A percentile compares a stretch with the other conserved stretches of the same genome.
These are phyloP conservation scores for Epiblema foenella DNA, from an alignment of 2,888 invertebrate genomes.

Conservation along the genomic window DNA sequence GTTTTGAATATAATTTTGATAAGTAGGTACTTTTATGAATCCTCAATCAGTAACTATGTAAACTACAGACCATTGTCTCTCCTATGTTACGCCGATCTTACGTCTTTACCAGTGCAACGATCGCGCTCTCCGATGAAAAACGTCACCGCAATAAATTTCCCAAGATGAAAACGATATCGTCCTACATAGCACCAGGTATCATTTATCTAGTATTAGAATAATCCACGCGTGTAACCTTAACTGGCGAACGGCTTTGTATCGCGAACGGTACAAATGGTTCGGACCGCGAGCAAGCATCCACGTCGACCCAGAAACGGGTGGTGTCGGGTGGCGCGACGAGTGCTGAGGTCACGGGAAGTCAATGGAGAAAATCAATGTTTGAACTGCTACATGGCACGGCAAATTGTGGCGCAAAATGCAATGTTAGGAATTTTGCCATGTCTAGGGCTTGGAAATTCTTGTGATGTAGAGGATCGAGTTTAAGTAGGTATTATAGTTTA, in stretches of 20 bases:
- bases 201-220: slow-evolving; percentile 70
- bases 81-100: neutral
- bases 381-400: slow-evolving; percentile 32
- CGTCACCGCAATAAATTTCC: slow-evolving; percentile 37
- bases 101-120: neutral
- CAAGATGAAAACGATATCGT: slow-evolving; percentile 52
- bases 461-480: neutral
- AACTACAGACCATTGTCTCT: neutral
- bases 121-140: slow-evolving; percentile 24
- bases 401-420: slow-evolving; percentile 27
- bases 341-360: slow-evolving; percentile 53
- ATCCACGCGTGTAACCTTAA: slow-evolving; percentile 66
- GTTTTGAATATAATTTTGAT: too few relatives aligned
- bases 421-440: neutral
- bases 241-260: slow-evolving; percentile 65
- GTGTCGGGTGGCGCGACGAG: slow-evolving; percentile 67
- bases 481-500: neutral
- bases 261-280: slow-evolving; percentile 73
- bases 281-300: slow-evolving; percentile 65
- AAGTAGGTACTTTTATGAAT: too few relatives aligned
- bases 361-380: slow-evolving; percentile 53
- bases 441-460: neutral
- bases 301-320: slow-evolving; percentile 68
- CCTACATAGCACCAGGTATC: slow-evolving; percentile 62
- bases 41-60: neutral